Evolutionary conservation across 1,140 invertebrate genomes (phyloP).

Genomic region (Battus philenor): DNA sequence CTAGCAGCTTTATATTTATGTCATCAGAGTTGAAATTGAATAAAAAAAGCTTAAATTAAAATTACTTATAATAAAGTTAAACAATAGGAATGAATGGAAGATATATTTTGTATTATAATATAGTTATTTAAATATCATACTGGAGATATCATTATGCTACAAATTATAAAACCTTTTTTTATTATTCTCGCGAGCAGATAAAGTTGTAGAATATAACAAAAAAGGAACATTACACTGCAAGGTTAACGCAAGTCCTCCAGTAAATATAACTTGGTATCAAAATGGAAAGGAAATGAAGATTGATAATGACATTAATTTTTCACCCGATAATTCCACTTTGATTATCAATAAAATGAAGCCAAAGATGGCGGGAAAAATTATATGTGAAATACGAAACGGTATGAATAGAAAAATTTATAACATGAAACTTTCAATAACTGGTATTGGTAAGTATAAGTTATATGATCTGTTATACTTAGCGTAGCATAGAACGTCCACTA

Average conservation of each 20-base stretch:
- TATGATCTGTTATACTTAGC: neutral
- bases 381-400: slow-evolving; percentile 21
- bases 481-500: too few relatives aligned
- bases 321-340: slow-evolving; percentile 15
- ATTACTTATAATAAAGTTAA: too few relatives aligned
- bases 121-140: too few relatives aligned
- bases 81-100: too few relatives aligned
- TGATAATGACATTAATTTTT: slow-evolving; percentile 9
- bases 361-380: slow-evolving; percentile 11
- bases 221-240: slow-evolving; percentile 20
- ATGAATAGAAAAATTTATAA: slow-evolving; percentile 1
- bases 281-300: slow-evolving; percentile 9
- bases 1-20: too few relatives aligned
- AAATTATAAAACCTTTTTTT: too few relatives aligned
- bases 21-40: too few relatives aligned
- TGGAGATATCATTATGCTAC: too few relatives aligned
- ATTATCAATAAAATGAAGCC: slow-evolving; percentile 20
- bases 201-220: slow-evolving; percentile 14
- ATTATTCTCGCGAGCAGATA: too few relatives aligned
- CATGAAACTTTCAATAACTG: slow-evolving; percentile 19
- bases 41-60: too few relatives aligned
- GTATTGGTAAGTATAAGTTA: slow-evolving; percentile 19
- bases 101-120: too few relatives aligned
- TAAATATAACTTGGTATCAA: slow-evolving; percentile 21
- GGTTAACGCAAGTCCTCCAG: slow-evolving; percentile 22